These are phyloP conservation scores for Falco cherrug DNA, from an alignment of 2,797 vertebrate species.

Conservation along the genomic window DNA sequence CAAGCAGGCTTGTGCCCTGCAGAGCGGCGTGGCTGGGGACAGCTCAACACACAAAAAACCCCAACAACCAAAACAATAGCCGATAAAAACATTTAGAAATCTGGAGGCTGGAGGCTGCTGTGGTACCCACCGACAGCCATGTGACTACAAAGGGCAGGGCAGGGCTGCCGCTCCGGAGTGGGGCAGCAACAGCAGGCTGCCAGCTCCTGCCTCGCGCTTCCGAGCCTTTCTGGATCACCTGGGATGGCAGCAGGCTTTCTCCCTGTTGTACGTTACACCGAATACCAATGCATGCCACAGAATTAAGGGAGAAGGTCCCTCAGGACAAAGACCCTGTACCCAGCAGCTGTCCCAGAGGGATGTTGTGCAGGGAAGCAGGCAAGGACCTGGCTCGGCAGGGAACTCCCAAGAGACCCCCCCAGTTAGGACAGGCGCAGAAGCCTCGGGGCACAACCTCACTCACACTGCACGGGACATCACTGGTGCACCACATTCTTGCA, in stretches of 20 bases:
- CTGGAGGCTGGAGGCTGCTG: neutral
- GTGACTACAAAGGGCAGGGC: neutral
- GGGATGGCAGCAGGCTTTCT: neutral
- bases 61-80: neutral
- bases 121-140: neutral
- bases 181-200: neutral
- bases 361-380: neutral
- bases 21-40: neutral
- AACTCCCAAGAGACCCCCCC: neutral
- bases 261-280: neutral
- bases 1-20: rapidly evolving
- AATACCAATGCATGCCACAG: neutral
- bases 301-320: neutral
- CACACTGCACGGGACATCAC: neutral
- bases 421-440: neutral
- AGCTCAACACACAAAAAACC: neutral
- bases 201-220: neutral
- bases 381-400: neutral
- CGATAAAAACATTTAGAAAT: neutral
- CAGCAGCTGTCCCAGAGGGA: neutral
- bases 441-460: neutral
- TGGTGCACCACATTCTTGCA: rapidly evolving
- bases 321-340: neutral
- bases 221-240: neutral
- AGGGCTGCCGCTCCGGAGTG: neutral